Conservation (phyloP, 2,888 invertebrate genomes). For the Allacma fusca region DNA sequence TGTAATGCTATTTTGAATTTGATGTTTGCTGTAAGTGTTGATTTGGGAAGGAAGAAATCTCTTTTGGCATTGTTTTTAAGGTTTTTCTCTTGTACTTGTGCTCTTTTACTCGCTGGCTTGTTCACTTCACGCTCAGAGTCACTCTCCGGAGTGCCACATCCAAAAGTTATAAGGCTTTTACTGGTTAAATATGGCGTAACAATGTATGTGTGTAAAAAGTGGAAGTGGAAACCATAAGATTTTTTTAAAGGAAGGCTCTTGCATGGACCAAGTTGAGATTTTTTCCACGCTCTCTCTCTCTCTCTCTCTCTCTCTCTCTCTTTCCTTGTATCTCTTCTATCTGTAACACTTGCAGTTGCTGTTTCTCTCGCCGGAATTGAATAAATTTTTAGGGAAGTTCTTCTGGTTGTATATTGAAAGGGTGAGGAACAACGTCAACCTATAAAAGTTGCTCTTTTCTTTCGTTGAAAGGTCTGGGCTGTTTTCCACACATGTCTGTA, state of each 20-base stretch:
- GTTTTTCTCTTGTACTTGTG: background rate
- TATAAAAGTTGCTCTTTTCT: too few species aligned
- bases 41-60: background rate
- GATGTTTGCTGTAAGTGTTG: slow-evolving; percentile 7
- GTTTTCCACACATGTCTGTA: too few species aligned
- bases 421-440: background rate
- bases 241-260: background rate
- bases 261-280: slow-evolving; percentile 10
- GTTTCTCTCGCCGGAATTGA: too few species aligned
- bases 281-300: slow-evolving; percentile 17
- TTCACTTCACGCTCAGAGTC: background rate
- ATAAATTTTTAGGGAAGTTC: too few species aligned
- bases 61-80: background rate
- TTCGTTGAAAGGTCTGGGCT: too few species aligned
- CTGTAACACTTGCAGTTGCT: too few species aligned
- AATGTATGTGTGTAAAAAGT: background rate
- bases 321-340: background rate
- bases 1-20: slow-evolving; percentile 14
- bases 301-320: slow-evolving; percentile 27
- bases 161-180: background rate
- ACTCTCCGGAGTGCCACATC: background rate
- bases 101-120: background rate
- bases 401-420: background rate
- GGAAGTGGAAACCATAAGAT: slow-evolving; percentile 17
- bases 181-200: background rate